Evolutionary conservation across 2,888 invertebrate species (phyloP).

Genomic region (Latheticus oryzae): DNA sequence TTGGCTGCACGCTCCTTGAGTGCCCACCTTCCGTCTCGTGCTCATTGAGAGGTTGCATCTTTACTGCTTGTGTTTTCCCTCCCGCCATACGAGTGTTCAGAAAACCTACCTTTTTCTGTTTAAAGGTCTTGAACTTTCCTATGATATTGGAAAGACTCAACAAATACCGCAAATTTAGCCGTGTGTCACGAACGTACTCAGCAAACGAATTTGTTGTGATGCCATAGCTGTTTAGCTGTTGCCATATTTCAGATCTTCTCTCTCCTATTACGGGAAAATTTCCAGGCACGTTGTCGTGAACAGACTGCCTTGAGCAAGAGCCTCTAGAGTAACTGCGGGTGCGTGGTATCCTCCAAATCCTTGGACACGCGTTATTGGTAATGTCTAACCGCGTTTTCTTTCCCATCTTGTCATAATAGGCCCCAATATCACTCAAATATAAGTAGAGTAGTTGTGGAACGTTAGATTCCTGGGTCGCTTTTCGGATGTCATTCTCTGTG

Average conservation of each 20-base stretch:
- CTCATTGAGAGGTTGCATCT: too few species aligned
- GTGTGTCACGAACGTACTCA: slow-evolving; percentile 46
- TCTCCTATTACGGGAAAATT: slow-evolving; percentile 47
- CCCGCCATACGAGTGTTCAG: slow-evolving; percentile 42
- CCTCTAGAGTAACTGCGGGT: slow-evolving; percentile 44
- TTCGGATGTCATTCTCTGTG: neutral
- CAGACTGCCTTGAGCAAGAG: slow-evolving; percentile 47
- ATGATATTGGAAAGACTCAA: slow-evolving; percentile 47
- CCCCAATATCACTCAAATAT: neutral
- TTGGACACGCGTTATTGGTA: slow-evolving; percentile 43
- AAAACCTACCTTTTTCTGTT: slow-evolving; percentile 47
- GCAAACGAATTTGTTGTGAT: slow-evolving; percentile 47
- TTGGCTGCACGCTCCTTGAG: slow-evolving; percentile 44
- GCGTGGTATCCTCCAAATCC: slow-evolving; percentile 55
- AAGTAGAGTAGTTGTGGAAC: neutral
- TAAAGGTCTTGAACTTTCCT: slow-evolving; percentile 46
- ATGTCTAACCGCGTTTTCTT: neutral
- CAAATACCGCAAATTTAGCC: slow-evolving; percentile 48
- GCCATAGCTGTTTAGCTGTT: slow-evolving; percentile 42
- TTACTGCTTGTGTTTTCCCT: slow-evolving; percentile 48
- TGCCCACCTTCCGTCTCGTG: slow-evolving; percentile 40
- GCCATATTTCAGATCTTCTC: slow-evolving; percentile 44
- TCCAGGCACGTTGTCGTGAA: slow-evolving; percentile 49
- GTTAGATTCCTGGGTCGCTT: neutral
- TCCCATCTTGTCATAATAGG: neutral